Percentiles rank a stretch among this genome's conserved stretches.
Evolutionary conservation across 2,113 vertebrate species (phyloP).

Genomic region (Austrofundulus limnaeus): DNA sequence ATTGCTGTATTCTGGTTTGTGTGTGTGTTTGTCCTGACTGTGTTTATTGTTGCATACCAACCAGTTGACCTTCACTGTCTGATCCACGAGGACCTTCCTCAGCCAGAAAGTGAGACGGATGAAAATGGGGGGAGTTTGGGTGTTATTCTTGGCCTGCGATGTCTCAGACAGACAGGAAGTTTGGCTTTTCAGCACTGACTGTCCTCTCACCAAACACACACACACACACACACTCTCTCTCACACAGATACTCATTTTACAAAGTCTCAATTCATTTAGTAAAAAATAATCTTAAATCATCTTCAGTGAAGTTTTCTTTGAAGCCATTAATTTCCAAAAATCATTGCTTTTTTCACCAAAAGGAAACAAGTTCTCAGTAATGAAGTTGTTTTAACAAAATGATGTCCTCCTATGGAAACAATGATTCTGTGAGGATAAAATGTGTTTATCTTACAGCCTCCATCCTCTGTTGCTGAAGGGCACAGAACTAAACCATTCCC

Average conservation of each 20-base stretch:
- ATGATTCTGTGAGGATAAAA: conserved; percentile 31
- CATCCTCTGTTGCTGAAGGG: conserved; percentile 10
- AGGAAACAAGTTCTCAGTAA: not conserved
- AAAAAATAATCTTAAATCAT: not conserved
- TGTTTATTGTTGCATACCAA: conserved; percentile 16
- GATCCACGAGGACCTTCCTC: conserved; percentile 20
- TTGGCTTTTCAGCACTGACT: conserved; percentile 48
- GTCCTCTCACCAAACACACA: conserved; percentile 33
- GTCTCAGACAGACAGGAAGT: conserved; percentile 69
- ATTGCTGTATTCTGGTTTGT: conserved; percentile 11
- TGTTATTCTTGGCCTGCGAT: conserved; percentile 59
- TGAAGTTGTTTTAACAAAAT: not conserved
- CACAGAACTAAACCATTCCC: no score
- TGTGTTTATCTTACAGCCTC: conserved; percentile 37
- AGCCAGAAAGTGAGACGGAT: conserved; percentile 13
- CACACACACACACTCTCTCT: not conserved
- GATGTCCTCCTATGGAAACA: conserved; percentile 42
- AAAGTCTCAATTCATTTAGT: not conserved
- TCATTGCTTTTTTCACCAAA: not conserved
- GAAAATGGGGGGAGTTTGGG: conserved; percentile 26
- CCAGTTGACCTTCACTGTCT: conserved; percentile 11
- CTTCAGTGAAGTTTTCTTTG: not conserved
- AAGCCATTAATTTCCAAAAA: not conserved
- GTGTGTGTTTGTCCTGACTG: conserved; percentile 21
- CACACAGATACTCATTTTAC: not conserved